phyloP scores from a whole-genome alignment of 2,113 vertebrate genomes.

The Chionodraco myersi region DNA sequence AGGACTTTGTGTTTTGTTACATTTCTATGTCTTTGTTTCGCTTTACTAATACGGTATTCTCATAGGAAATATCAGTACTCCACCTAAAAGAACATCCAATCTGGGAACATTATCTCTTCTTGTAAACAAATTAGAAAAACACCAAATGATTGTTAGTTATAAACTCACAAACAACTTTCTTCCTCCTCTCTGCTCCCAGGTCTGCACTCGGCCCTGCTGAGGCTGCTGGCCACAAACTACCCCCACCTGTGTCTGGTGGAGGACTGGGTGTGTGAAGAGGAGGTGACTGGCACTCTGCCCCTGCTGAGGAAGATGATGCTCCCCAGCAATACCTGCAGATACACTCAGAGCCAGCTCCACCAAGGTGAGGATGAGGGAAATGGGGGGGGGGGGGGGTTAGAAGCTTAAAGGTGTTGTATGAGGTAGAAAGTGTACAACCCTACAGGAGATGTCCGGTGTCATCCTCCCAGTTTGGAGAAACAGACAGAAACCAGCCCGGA shows the following conservation, averaged over 20 bases:
- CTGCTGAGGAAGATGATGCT: conserved; percentile 94
- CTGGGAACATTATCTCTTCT: not conserved
- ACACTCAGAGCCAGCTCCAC: conserved; percentile 92
- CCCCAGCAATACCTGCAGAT: conserved; percentile 89
- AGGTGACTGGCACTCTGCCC: conserved; percentile 94
- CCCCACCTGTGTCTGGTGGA: conserved; percentile 98
- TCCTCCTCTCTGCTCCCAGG: conserved; percentile 76
- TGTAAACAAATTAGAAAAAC: not conserved
- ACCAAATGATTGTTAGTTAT: not conserved
- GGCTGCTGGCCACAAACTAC: conserved; percentile 96
- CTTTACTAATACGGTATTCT: not conserved
- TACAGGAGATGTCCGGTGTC: too few relatives aligned
- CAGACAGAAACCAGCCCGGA: too few relatives aligned
- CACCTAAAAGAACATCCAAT: not conserved
- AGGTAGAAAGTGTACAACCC: too few relatives aligned
- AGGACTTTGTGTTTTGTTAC: not conserved
- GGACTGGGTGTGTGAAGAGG: conserved; percentile 98
- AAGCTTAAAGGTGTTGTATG: not conserved
- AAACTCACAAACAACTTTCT: not conserved
- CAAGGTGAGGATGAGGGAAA: conserved; percentile 84
- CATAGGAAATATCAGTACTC: not conserved
- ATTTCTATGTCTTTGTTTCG: not conserved
- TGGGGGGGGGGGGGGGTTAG: not conserved
- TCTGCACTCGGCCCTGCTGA: conserved; percentile 93
- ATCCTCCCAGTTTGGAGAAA: too few relatives aligned